Evolutionary conservation across 2,888 invertebrate genomes (phyloP), one percentile per base, ranked within the genome.

Genomic region (Meghimatium bilineatum): DNA sequence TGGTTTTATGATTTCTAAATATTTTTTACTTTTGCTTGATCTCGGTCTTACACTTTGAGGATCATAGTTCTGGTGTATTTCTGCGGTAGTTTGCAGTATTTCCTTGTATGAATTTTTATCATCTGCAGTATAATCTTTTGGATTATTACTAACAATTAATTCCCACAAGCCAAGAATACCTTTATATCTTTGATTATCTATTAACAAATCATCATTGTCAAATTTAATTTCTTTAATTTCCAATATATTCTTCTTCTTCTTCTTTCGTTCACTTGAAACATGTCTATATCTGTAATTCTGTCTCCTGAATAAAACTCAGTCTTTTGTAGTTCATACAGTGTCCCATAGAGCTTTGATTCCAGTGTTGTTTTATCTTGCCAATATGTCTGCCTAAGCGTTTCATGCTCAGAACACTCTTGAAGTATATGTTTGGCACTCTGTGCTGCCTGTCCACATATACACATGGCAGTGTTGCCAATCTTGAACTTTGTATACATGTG

Each of bases 141-240:
- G 67, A 1, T 67, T 17, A 14, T 67, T 67, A 67, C 67, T 8
- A 67, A 34, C 34, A 34, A 67, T 20, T 67, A 67, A 67, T 67
- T 32, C 32, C 14, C 0, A 5, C 5, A 67, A 67, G 12, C 32
- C 67, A 34, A 34, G 67, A 67, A 34, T 67, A 34, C 5, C 67
- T 67, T 20, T 67, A 32, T 67, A 67, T 67, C 14, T 34, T 14
- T 6, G 8, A 23, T 23, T 20, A 3, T 17, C 56, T 12, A 56
- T 56, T 23, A 56, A 14, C 8, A 67, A 34, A 67, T 12, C 17
- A 67, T 34, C 34, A 67, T 67, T 34, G 34, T 0, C 14, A 67
- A 67, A 34, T 34, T 67, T 67, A 34, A n/a, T n/a, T n/a, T n/a
- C n/a, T n/a, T n/a, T n/a, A n/a, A 67, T 34, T 67, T 67, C 67